phyloP scores from a whole-genome alignment of 2,797 vertebrate genomes.

The Linurgus olivaceus region DNA sequence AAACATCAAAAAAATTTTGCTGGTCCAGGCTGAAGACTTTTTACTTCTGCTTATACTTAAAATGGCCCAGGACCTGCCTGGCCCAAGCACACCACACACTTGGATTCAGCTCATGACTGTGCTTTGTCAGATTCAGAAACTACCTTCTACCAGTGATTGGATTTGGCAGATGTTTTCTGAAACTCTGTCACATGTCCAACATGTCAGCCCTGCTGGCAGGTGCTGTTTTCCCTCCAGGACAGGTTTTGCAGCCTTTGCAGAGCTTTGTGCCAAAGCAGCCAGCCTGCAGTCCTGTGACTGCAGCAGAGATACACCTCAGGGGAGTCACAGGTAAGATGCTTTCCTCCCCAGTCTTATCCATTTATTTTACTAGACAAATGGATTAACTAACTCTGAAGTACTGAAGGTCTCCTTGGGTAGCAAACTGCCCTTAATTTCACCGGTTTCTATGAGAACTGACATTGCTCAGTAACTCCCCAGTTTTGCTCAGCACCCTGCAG shows the following conservation, averaged over 20 bases:
- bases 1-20: not conserved
- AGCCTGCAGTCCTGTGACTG: not conserved
- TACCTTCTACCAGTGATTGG: not conserved
- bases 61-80: not conserved
- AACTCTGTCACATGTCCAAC: not conserved
- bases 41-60: not conserved
- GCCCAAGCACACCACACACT: not conserved
- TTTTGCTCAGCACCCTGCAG: not conserved
- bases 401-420: constrained; percentile 19
- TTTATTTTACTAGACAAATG: constrained; percentile 43
- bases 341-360: not conserved
- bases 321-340: not conserved
- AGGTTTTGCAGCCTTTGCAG: not conserved
- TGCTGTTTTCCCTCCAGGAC: not conserved
- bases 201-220: not conserved
- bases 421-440: not conserved
- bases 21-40: not conserved
- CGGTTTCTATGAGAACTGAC: not conserved
- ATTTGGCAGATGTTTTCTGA: constrained; percentile 34
- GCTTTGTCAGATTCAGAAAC: constrained; percentile 2
- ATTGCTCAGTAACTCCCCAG: not conserved
- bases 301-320: not conserved
- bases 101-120: not conserved
- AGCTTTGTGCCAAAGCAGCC: not conserved
- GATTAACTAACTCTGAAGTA: constrained; percentile 34